phyloP scores from a whole-genome alignment of 2,113 vertebrate genomes.

The Cebidichthys violaceus region DNA sequence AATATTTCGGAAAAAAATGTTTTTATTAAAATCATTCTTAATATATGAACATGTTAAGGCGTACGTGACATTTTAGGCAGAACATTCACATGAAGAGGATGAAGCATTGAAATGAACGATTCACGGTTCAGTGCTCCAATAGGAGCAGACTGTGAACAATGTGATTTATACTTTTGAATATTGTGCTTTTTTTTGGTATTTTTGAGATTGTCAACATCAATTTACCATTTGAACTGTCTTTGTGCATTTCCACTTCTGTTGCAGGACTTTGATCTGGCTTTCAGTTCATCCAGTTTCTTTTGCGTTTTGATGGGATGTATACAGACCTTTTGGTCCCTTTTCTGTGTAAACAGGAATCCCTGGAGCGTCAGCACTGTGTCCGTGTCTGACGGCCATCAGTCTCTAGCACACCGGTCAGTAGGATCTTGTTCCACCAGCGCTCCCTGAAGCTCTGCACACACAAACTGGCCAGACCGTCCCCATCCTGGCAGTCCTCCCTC shows the following conservation, averaged over 20 bases:
- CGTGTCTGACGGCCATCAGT: conserved; percentile 15
- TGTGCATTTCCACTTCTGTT: neutral
- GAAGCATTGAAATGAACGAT: neutral
- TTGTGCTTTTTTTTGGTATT: neutral
- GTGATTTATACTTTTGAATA: neutral
- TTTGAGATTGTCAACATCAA: neutral
- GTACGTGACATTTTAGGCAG: neutral
- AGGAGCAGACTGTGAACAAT: neutral
- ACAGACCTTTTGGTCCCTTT: neutral
- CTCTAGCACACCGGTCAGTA: conserved; percentile 56
- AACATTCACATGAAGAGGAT: conserved; percentile 4
- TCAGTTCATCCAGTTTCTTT: neutral
- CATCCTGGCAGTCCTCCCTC: conserved; percentile 89
- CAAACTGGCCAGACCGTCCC: conserved; percentile 83
- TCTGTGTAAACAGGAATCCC: neutral
- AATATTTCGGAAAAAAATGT: neutral
- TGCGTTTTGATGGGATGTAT: neutral
- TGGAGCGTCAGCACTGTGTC: conserved; percentile 14
- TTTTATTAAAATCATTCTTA: conserved; percentile 5
- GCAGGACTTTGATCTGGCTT: neutral
- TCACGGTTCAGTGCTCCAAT: neutral
- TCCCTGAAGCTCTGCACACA: conserved; percentile 85
- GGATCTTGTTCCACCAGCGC: conserved; percentile 89
- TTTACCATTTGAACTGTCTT: no score
- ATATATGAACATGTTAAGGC: neutral